These are phyloP conservation scores for Naja naja DNA, from an alignment of 2,113 vertebrate species.

Conservation along the genomic window DNA sequence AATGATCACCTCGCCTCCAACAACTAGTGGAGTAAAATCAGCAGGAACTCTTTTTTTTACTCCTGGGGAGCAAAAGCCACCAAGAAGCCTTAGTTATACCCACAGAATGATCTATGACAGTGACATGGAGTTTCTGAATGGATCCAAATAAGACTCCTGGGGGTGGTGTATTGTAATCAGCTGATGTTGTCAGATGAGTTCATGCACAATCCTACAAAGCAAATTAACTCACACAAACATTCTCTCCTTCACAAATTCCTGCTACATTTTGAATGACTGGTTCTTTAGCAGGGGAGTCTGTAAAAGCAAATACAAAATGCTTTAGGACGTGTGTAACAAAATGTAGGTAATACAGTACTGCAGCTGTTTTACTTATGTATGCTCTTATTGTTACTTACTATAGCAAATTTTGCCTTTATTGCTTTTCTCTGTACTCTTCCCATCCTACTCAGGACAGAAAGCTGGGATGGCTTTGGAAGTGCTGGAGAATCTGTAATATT, in stretches of 20 bases:
- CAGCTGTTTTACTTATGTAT: background rate
- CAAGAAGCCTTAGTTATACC: background rate
- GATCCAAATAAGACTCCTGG: background rate
- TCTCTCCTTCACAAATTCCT: background rate
- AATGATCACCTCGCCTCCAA: background rate
- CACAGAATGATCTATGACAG: background rate
- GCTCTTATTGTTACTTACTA: background rate
- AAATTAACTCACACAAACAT: background rate
- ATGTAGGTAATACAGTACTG: background rate
- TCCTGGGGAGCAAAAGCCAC: background rate
- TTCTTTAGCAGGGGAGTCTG: background rate
- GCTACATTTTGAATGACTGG: background rate
- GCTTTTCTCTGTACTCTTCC: background rate
- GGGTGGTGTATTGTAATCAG: background rate
- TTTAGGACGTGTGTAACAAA: background rate
- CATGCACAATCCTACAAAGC: background rate
- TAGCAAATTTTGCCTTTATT: background rate
- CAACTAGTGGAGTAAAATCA: background rate
- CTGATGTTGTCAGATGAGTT: background rate
- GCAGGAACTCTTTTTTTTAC: background rate
- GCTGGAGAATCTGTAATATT: background rate
- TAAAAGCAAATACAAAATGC: background rate
- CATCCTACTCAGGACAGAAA: background rate
- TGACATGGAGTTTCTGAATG: background rate
- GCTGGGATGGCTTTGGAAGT: background rate